Conservation (phyloP, 2,888 invertebrate genomes). For the Sinodicranocentrus sp. region DNA sequence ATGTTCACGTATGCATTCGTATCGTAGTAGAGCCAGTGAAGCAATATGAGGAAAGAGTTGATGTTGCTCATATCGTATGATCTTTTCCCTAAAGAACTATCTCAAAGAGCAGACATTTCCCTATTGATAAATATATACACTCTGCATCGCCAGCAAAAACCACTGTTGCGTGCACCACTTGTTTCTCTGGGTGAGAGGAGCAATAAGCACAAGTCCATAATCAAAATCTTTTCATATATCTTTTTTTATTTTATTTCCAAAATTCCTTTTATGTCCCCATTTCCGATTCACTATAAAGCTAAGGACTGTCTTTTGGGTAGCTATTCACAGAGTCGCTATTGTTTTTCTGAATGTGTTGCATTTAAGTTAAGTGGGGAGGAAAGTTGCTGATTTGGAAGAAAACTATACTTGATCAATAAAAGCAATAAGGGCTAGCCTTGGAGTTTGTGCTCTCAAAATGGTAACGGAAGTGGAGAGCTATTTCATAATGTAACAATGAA, state of each 20-base stretch:
- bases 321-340: background rate
- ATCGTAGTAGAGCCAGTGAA: no score
- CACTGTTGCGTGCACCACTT: constrained; percentile 38
- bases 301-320: background rate
- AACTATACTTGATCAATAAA: background rate
- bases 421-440: background rate
- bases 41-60: no score
- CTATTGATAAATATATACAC: no score
- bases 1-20: background rate
- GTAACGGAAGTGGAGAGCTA: background rate
- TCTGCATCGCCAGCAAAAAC: constrained; percentile 9
- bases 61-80: no score
- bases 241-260: background rate
- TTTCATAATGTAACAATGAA: background rate
- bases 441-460: background rate
- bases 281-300: constrained; percentile 15
- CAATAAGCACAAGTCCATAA: background rate
- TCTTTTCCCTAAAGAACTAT: no score
- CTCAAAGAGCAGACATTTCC: no score
- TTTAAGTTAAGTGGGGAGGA: background rate
- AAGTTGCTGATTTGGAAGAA: background rate
- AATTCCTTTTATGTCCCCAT: constrained; percentile 13
- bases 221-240: background rate
- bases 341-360: background rate
- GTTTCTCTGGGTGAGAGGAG: no score